Base-by-base conservation (phyloP, 2,113 vertebrate genomes). In the Periophthalmodon schlosseri region DNA sequence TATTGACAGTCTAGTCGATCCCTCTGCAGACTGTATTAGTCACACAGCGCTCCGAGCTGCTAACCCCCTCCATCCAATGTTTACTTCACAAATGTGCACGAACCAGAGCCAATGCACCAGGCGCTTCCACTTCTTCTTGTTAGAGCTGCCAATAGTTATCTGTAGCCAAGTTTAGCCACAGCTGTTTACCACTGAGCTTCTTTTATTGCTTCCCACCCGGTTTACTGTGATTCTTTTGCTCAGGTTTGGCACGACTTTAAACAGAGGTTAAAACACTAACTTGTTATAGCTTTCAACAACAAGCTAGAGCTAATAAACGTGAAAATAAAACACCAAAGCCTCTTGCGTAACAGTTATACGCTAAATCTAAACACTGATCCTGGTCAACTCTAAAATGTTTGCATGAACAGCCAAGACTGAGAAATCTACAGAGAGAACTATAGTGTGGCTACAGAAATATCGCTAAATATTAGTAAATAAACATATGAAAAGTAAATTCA, bases 91-190 rank as follows among this genome's bases (percentile, higher is more conserved):
- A 88, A 86, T 84, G 74, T 74, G 78, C 70, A 82, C 68, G 76
- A 83, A 74, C 87, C 74, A 87, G 88, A 87, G 78, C 79, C 75
- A 73, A 85, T 88, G 82, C 89, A 81, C 79, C 86, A 82, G 83
- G 61, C 73, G 71, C 74, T 87, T 63, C 77, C 44, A 81, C 77
- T 78, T 84, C 82, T 73, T 63, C 14, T 69, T 82, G 71, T 58
- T 63, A 33, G 2, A 54, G 70, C 46, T 80, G 87, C 89, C 86
- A 90, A 77, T 68, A 68, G 52, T 68, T 76, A 56, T 70, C 56
- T 68, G 52, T 20, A 70, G 77, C 87, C 86, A 88, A 84, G 73
- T 80, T 86, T 28, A 73, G 66, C 78, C 75, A 67, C 85, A 86
- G 77, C 78, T 89, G 86, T 84, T 83, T 85, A 75, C 74, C 77